Conservation (phyloP, 2,888 invertebrate genomes). For the Cryptus viduatorius region DNA sequence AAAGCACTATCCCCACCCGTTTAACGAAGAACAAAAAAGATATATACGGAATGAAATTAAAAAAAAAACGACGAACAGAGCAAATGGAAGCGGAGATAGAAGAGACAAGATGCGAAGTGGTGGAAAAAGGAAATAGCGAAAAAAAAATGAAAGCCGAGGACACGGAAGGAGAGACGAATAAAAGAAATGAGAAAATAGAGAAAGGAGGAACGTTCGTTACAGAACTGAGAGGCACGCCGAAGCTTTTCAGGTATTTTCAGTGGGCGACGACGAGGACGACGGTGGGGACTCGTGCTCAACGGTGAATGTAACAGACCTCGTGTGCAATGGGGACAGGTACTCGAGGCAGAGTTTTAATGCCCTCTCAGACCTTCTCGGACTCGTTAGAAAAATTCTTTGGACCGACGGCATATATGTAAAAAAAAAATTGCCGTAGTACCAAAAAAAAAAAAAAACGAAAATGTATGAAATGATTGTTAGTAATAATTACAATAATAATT, state of each 20-base stretch:
- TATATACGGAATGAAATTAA: neutral
- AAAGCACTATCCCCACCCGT: constrained; percentile 20
- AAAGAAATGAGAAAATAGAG: constrained; percentile 21
- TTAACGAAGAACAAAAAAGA: constrained; percentile 8
- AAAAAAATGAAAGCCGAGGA: constrained; percentile 1
- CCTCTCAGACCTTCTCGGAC: constrained; percentile 46
- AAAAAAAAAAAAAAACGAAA: neutral
- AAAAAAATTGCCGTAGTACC: neutral
- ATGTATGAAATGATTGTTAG: too few species aligned
- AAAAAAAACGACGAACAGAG: constrained; percentile 38
- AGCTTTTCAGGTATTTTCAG: constrained; percentile 30
- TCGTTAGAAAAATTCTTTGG: constrained; percentile 42
- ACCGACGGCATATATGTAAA: neutral
- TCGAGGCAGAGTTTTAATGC: constrained; percentile 65
- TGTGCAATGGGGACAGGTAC: constrained; percentile 30
- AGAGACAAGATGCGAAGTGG: constrained; percentile 21
- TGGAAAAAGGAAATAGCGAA: constrained; percentile 6
- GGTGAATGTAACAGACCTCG: constrained; percentile 9
- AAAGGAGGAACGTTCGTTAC: constrained; percentile 59
- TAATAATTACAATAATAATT: too few species aligned
- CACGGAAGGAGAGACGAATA: constrained; percentile 34
- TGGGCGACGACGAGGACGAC: neutral
- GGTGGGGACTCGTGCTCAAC: neutral
- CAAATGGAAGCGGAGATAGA: neutral
- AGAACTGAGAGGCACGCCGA: constrained; percentile 36